Base-by-base conservation (phyloP, 2,113 vertebrate genomes). In the Tretioscincus oriximinensis region DNA sequence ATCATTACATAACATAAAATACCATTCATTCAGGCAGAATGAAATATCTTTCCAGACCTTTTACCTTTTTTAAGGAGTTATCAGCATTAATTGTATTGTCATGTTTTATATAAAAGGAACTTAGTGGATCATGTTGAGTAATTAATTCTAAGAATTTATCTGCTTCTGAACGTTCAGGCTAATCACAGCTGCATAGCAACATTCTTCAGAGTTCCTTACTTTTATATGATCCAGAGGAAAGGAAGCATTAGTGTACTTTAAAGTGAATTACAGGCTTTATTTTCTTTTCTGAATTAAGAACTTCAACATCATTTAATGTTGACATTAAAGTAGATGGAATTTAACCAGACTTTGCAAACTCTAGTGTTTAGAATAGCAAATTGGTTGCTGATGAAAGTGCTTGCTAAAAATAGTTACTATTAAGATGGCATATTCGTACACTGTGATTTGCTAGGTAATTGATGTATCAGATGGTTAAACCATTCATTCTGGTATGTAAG, bases 281-380 rank as follows among this genome's bases (percentile, higher is more conserved):
- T 90, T 93, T 92, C 66, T 89, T 18, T 80, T 54, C 70, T 84
- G 60, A 91, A 88, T 90, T 91, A 91, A 91, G 28, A 91, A 90
- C 4, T 87, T 28, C 81, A 88, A 73, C 26, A 41, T 87, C 91
- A 75, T 87, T 90, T 85, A 83, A 78, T 86, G 29, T 89, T 80
- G 68, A 89, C 69, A 87, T 79, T 92, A 85, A 84, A 85, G 29
- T 80, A 26, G 86, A 85, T 77, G 20, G 90, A 89, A 41, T 84
- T 73, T 67, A 91, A 90, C 22, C 82, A 92, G 89, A 90, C 75
- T 92, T 90, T 84, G 45, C 31, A 83, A 88, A 87, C 54, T 86
- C 79, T 68, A 7, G 3, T 83, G 51, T 90, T 89, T 85, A 84
- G 80, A 63, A 85, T 81, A 77, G 11, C 72, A 83, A 81, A 84